phyloP scores from a whole-genome alignment of 2,113 vertebrate genomes.

The Euleptes europaea region DNA sequence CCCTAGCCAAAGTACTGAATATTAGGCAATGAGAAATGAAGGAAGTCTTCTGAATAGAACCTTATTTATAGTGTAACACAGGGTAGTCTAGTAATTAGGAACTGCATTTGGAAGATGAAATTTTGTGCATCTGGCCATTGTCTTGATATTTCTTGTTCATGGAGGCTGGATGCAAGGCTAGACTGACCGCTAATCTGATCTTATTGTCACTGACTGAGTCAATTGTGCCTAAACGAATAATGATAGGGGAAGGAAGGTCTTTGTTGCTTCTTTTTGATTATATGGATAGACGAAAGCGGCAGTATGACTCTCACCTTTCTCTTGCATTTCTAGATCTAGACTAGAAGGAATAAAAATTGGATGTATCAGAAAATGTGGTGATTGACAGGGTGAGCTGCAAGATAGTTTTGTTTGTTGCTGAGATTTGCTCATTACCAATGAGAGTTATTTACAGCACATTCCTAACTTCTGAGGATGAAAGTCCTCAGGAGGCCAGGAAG shows the following conservation, averaged over 20 bases:
- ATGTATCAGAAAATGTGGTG: background rate
- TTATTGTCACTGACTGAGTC: no score
- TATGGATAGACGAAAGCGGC: no score
- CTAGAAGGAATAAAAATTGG: background rate
- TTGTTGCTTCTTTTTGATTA: no score
- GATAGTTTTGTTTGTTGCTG: no score
- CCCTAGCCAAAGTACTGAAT: background rate
- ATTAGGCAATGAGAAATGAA: background rate
- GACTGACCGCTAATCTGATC: background rate
- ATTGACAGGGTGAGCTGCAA: no score
- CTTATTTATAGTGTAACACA: background rate
- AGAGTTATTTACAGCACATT: no score
- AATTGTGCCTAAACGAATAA: no score
- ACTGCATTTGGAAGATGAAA: background rate
- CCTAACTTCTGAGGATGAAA: no score
- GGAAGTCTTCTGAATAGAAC: background rate
- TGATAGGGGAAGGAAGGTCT: no score
- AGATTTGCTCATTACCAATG: background rate
- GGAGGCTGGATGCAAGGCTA: background rate
- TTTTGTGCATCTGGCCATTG: background rate
- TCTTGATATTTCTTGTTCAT: background rate
- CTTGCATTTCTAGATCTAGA: background rate
- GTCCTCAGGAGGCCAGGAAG: no score
- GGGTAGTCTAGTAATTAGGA: background rate
- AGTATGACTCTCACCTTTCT: no score